These are phyloP conservation scores for Thymallus thymallus DNA, from an alignment of 2,113 vertebrate genomes.

Conservation along the genomic window DNA sequence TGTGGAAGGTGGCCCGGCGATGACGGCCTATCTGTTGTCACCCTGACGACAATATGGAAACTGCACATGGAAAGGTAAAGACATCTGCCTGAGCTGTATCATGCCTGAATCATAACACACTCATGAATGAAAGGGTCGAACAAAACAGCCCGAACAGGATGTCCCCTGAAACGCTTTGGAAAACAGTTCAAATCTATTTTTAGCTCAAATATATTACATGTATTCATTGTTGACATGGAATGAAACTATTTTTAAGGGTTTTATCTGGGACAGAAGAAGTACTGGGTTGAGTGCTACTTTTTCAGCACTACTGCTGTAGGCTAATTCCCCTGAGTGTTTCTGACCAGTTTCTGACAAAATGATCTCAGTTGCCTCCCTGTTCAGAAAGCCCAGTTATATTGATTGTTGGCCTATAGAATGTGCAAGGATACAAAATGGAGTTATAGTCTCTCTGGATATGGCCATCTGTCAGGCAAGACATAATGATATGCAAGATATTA, in stretches of 20 bases:
- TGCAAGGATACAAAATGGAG: background rate
- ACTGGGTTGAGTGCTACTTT: background rate
- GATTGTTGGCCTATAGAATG: background rate
- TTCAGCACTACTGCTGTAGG: background rate
- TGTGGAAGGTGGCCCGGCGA: conserved; percentile 3
- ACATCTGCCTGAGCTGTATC: conserved; percentile 42
- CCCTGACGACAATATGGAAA: conserved; percentile 40
- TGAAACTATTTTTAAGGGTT: background rate
- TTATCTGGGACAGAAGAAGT: background rate
- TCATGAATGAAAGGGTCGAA: conserved; percentile 30
- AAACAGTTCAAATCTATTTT: background rate
- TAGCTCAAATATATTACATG: background rate
- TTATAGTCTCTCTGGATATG: conserved; percentile 13
- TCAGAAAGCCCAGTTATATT: conserved; percentile 8
- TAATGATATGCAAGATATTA: conserved; percentile 24
- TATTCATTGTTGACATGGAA: background rate
- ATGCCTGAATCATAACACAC: conserved; percentile 29
- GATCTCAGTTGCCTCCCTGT: background rate
- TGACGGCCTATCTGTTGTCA: conserved; percentile 29
- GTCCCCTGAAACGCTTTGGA: conserved; percentile 14
- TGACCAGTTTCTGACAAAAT: background rate
- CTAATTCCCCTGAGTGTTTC: background rate
- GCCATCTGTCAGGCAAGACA: conserved; percentile 19
- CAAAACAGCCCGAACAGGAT: conserved; percentile 23
- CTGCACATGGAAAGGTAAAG: conserved; percentile 50